Evolutionary conservation across 2,797 vertebrate species (phyloP), one percentile per base, ranked within the genome.

Genomic region (Loris lydekkerianus): DNA sequence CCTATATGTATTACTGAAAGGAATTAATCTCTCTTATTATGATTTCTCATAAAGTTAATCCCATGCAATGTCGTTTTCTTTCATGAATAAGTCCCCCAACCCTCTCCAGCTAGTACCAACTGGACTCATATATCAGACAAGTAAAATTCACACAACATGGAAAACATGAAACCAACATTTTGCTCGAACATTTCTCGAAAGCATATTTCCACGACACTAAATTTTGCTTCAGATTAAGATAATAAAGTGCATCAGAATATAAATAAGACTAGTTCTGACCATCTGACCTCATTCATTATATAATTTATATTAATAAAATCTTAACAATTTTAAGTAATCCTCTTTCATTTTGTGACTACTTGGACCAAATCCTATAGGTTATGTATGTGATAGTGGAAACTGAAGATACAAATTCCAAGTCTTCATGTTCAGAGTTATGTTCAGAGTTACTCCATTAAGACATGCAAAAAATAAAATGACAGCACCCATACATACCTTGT

Each of bases 41-140:
- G 13, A 65, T 91, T 65, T 86, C 78, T 89, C 25, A 60, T 83
- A 97, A 96, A 96, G 2, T 88, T 92, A 96, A 97, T 91, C 40
- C 87, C 83, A 86, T n/a, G 10, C 0, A 93, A 58, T 76, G 31
- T 10, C 53, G 34, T 85, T 94, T 86, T 67, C 43, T 96, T 85
- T 78, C 4, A 67, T 3, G 18, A 88, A 75, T 40, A 65, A 92
- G 31, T 87, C 67, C 69, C 40, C 43, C 29, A 7, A 96, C 73
- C 56, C 6, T 53, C 58, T n/a, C 72, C 46, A 80, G 75, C 86
- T 63, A 96, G 43, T 31, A 67, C 6, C 56, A 95, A 91, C n/a
- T 7, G 89, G 0, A 0, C 21, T 46, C 20, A 83, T 18, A 58
- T 95, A 89, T 77, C 34, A 93, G 83, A 96, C 6, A 46, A 91